phyloP scores from a whole-genome alignment of 2,888 invertebrate species.

The Netelia fuscicornis region DNA sequence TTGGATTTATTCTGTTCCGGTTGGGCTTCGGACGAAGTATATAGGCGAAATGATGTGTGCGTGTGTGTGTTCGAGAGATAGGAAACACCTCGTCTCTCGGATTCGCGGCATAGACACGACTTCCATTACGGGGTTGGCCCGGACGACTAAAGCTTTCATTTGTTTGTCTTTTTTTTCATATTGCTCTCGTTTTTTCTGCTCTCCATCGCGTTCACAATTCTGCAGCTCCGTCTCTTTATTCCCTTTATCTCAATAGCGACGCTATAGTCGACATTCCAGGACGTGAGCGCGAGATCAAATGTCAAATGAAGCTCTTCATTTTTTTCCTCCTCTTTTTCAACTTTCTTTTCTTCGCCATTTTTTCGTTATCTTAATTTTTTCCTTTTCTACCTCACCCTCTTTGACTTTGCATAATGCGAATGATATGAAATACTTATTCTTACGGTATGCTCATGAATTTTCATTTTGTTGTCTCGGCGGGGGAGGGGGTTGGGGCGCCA shows the following conservation, averaged over 20 bases:
- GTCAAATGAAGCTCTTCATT: constrained; percentile 12
- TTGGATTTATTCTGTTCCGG: constrained; percentile 50
- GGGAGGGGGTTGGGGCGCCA: background rate
- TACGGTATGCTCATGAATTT: constrained; percentile 70
- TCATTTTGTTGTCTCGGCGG: constrained; percentile 65
- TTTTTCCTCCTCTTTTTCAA: background rate
- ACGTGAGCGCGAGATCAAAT: constrained; percentile 37
- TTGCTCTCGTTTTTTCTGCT: background rate
- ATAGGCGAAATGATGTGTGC: background rate
- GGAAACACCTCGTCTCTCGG: constrained; percentile 18
- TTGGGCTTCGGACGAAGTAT: constrained; percentile 31
- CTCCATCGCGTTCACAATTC: constrained; percentile 33
- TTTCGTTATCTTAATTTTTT: background rate
- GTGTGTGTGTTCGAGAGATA: background rate
- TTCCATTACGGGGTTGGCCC: constrained; percentile 51
- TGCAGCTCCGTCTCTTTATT: constrained; percentile 18
- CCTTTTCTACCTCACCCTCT: constrained; percentile 19
- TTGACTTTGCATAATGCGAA: constrained; percentile 58
- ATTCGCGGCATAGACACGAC: constrained; percentile 25
- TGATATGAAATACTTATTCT: constrained; percentile 72
- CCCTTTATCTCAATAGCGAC: background rate
- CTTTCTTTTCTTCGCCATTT: constrained; percentile 26
- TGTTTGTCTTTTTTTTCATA: constrained; percentile 54
- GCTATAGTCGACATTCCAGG: constrained; percentile 34
- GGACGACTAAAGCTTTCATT: constrained; percentile 44